Conservation (phyloP, 2,888 invertebrate species). For the Chloroclystis v-ata region DNA sequence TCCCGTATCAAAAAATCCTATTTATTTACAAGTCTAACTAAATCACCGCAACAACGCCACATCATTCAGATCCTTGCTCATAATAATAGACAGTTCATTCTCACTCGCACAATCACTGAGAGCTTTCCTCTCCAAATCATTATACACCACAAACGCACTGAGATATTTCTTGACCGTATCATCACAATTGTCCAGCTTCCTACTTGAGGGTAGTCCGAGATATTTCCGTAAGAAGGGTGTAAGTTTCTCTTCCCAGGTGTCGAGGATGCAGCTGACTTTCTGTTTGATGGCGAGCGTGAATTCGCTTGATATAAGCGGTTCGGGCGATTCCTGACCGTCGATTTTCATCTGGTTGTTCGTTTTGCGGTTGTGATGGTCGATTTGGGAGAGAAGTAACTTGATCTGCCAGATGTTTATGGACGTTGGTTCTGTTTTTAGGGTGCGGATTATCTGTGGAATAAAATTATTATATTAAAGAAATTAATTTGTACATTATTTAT, state of each 20-base stretch:
- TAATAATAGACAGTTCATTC: conserved; percentile 43
- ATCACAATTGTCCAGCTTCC: conserved; percentile 46
- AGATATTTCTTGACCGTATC: conserved; percentile 59
- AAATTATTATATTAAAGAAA: no score
- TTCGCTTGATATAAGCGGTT: conserved; percentile 78
- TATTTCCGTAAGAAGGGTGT: conserved; percentile 69
- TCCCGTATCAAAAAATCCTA: no score
- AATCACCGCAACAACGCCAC: conserved; percentile 39
- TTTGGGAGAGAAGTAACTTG: conserved; percentile 81
- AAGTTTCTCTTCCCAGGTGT: conserved; percentile 74
- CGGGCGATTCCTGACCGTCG: conserved; percentile 50
- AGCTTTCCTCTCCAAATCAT: conserved; percentile 74
- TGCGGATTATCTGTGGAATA: conserved; percentile 74
- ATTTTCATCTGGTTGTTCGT: conserved; percentile 48
- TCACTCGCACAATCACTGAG: conserved; percentile 41
- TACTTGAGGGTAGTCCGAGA: conserved; percentile 60
- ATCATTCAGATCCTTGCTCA: conserved; percentile 39
- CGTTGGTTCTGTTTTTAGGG: conserved; percentile 72
- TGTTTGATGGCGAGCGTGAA: conserved; percentile 81
- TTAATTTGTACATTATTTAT: no score
- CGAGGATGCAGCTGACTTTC: conserved; percentile 71
- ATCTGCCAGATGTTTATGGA: conserved; percentile 85
- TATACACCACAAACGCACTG: conserved; percentile 76
- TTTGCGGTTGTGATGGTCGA: conserved; percentile 53
- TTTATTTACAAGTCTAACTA: no score